A percentile compares a stretch with the other conserved stretches of the same genome.
These are phyloP conservation scores for Xenopus petersii DNA, from an alignment of 2,797 vertebrate species.

Conservation along the genomic window DNA sequence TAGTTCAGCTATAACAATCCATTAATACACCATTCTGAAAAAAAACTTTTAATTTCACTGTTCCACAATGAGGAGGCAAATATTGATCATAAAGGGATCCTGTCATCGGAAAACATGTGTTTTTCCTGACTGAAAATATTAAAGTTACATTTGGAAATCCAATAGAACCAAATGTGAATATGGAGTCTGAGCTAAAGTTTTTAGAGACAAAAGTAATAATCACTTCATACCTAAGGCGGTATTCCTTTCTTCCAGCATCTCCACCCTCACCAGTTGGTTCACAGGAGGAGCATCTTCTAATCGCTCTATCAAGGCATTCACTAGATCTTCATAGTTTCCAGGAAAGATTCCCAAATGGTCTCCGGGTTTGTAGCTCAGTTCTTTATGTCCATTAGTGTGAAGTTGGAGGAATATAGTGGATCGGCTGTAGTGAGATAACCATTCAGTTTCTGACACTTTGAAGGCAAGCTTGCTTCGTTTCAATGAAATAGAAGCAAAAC, in stretches of 20 bases:
- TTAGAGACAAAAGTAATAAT: no score
- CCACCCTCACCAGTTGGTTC: slow-evolving; percentile 92
- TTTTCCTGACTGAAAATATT: no score
- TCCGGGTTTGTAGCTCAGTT: slow-evolving; percentile 85
- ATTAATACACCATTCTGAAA: no score
- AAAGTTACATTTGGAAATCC: no score
- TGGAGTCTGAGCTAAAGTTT: no score
- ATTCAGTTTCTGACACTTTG: not conserved
- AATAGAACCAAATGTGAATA: no score
- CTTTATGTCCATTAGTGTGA: slow-evolving; percentile 83
- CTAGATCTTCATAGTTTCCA: slow-evolving; percentile 90
- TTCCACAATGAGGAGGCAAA: no score
- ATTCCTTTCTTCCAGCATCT: slow-evolving; percentile 91
- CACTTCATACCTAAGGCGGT: slow-evolving; percentile 82
- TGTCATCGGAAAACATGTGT: no score
- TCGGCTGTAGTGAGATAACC: slow-evolving; percentile 68
- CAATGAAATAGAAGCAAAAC: not conserved
- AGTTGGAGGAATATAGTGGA: slow-evolving; percentile 91
- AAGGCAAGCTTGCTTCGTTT: not conserved
- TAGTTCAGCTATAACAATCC: no score
- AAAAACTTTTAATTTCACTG: no score
- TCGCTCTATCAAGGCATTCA: slow-evolving; percentile 84
- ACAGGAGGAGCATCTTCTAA: slow-evolving; percentile 87
- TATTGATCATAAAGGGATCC: no score
- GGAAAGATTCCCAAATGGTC: slow-evolving; percentile 94